A percentile compares a stretch with the other conserved stretches of the same genome.
Evolutionary conservation across 37 sponge, comb jelly and placozoan genomes (phyloP).

Genomic region (Diacarnus erythraeanus): DNA sequence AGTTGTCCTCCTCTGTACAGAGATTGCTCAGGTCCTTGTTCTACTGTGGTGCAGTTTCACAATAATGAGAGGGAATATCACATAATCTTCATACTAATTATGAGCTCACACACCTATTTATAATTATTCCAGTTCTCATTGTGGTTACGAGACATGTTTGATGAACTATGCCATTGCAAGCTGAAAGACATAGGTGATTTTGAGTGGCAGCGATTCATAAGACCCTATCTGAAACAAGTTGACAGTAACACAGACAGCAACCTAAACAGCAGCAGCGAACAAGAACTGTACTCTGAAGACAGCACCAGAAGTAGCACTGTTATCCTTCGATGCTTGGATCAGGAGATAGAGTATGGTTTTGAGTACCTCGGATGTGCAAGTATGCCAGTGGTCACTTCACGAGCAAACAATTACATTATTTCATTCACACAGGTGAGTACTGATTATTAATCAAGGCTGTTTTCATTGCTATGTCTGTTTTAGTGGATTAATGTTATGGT

Average conservation of each 20-base stretch:
- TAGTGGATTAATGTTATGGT: no score
- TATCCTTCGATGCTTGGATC: slow-evolving; percentile 49
- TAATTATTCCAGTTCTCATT: slow-evolving; percentile 39
- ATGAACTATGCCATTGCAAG: slow-evolving; percentile 77
- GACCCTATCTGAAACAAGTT: slow-evolving; percentile 39
- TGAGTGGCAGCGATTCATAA: slow-evolving; percentile 81
- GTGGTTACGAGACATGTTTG: slow-evolving; percentile 77
- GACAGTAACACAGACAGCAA: background rate
- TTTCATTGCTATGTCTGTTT: no score
- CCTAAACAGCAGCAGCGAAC: background rate
- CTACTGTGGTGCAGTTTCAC: no score
- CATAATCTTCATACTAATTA: no score
- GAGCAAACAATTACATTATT: slow-evolving; percentile 51
- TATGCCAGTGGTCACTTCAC: slow-evolving; percentile 59
- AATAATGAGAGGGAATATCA: no score
- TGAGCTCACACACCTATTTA: background rate
- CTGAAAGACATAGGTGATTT: slow-evolving; percentile 78
- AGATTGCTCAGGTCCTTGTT: no score
- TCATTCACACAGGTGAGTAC: slow-evolving; percentile 56
- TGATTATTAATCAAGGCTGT: background rate
- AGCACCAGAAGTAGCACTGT: no score
- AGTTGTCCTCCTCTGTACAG: no score
- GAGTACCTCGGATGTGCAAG: slow-evolving; percentile 60
- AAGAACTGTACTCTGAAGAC: background rate
- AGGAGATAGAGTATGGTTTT: slow-evolving; percentile 49